Conservation (phyloP, 2,113 vertebrate species). For the Triplophysa siluroides region DNA sequence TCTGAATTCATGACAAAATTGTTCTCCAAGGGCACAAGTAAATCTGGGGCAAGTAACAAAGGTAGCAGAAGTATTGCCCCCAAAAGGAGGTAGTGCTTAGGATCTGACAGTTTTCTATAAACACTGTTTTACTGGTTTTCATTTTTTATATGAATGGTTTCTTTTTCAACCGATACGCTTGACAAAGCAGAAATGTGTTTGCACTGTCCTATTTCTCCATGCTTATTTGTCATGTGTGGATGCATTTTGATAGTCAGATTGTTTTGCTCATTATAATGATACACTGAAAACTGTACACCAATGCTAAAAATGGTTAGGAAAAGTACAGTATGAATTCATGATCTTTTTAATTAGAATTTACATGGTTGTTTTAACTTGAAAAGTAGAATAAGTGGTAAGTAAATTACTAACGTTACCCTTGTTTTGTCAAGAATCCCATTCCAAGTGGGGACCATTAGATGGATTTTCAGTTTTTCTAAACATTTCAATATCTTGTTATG, state of each 20-base stretch:
- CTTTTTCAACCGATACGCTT: slow-evolving; percentile 50
- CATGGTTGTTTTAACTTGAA: slow-evolving; percentile 12
- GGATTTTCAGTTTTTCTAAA: neutral
- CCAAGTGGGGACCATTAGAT: neutral
- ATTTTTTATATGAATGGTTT: slow-evolving; percentile 65
- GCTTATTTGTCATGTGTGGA: neutral
- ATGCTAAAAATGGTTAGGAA: neutral
- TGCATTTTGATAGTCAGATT: neutral
- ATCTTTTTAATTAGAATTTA: neutral
- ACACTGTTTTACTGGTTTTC: slow-evolving; percentile 21
- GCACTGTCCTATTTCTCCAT: slow-evolving; percentile 5
- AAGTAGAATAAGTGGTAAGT: slow-evolving; percentile 1
- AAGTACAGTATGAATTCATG: neutral
- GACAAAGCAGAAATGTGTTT: slow-evolving; percentile 4
- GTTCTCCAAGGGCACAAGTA: slow-evolving; percentile 95
- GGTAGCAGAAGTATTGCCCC: slow-evolving; percentile 83
- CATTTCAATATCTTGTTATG: slow-evolving; percentile 24
- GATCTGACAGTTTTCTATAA: neutral
- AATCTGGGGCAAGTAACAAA: slow-evolving; percentile 88
- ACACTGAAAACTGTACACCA: neutral
- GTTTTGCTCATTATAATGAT: slow-evolving; percentile 15
- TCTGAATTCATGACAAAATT: slow-evolving; percentile 99
- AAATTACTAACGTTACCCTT: neutral
- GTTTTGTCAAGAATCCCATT: neutral
- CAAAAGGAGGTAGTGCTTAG: slow-evolving; percentile 92